phyloP scores from a whole-genome alignment of 2,113 vertebrate genomes.

The Romanogobio albipinnatus region DNA sequence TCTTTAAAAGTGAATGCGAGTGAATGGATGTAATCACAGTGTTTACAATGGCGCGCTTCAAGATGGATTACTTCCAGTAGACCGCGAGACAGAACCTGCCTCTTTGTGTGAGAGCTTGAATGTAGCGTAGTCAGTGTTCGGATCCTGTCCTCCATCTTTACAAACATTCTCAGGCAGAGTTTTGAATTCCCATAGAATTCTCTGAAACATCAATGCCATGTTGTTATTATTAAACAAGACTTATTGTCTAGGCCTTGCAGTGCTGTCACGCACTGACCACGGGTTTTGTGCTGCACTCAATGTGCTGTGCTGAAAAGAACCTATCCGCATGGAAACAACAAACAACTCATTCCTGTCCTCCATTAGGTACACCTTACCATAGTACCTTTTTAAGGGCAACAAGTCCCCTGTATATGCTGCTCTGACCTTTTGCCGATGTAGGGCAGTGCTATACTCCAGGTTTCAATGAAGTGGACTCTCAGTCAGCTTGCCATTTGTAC shows the following conservation, averaged over 20 bases:
- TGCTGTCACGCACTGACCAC: conserved; percentile 2
- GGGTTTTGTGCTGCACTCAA: not conserved
- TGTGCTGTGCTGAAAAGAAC: not conserved
- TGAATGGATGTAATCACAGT: conserved; percentile 40
- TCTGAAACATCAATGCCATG: not conserved
- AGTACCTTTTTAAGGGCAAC: conserved; percentile 37
- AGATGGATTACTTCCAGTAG: conserved; percentile 44
- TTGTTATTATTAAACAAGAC: conserved; percentile 34
- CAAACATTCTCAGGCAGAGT: not conserved
- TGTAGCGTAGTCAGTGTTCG: not conserved
- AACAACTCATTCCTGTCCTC: conserved; percentile 32
- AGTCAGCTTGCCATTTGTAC: conserved; percentile 25
- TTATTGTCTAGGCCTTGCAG: conserved; percentile 17
- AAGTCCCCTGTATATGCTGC: not conserved
- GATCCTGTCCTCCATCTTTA: conserved; percentile 17
- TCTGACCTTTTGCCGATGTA: conserved; percentile 16
- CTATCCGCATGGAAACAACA: not conserved
- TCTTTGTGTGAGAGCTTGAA: conserved; percentile 35
- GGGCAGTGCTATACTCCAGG: not conserved
- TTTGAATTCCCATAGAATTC: not conserved
- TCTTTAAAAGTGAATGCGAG: conserved; percentile 27
- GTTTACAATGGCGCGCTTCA: conserved; percentile 34
- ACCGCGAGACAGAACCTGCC: conserved; percentile 38
- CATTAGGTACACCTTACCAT: conserved; percentile 23
- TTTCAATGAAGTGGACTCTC: conserved; percentile 28